phyloP scores from a whole-genome alignment of 37 sponge, comb jelly and placozoan species.

The Beroe ovata region DNA sequence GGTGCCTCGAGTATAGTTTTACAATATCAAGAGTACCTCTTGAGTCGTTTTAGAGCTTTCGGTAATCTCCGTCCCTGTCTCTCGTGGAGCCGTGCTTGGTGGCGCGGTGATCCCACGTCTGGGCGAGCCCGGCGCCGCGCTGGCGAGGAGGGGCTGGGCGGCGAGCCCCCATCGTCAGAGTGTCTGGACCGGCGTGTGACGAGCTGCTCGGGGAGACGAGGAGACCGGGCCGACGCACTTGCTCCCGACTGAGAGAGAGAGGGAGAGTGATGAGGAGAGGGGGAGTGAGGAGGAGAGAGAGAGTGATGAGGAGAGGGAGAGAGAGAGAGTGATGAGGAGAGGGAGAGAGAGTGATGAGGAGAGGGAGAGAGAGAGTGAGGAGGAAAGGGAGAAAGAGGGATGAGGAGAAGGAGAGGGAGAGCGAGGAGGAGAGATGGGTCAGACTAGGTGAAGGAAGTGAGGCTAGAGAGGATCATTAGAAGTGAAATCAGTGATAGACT shows the following conservation, averaged over 20 bases:
- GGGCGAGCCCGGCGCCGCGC: not conserved
- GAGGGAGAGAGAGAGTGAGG: not conserved
- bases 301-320: too few relatives aligned
- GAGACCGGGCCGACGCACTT: not conserved
- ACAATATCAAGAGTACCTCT: too few relatives aligned
- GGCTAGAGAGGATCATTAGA: too few relatives aligned
- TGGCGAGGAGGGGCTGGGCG: not conserved
- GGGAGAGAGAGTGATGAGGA: not conserved
- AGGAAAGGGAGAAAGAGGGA: too few relatives aligned
- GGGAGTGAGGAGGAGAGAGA: too few relatives aligned
- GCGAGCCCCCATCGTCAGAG: not conserved
- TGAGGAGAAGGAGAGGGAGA: constrained; percentile 1
- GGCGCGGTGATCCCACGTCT: not conserved
- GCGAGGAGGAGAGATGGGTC: not conserved
- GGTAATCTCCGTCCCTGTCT: not conserved
- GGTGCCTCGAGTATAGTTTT: too few relatives aligned
- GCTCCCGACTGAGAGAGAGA: not conserved
- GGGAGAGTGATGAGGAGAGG: too few relatives aligned
- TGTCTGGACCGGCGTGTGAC: not conserved
- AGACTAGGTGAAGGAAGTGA: not conserved
- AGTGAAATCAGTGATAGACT: too few relatives aligned
- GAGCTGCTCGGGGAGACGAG: not conserved
- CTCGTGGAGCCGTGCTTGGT: too few relatives aligned
- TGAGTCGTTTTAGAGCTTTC: not conserved
- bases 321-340: not conserved